Evolutionary conservation across 2,888 invertebrate genomes (phyloP).

Genomic region (Baronia brevicornis): DNA sequence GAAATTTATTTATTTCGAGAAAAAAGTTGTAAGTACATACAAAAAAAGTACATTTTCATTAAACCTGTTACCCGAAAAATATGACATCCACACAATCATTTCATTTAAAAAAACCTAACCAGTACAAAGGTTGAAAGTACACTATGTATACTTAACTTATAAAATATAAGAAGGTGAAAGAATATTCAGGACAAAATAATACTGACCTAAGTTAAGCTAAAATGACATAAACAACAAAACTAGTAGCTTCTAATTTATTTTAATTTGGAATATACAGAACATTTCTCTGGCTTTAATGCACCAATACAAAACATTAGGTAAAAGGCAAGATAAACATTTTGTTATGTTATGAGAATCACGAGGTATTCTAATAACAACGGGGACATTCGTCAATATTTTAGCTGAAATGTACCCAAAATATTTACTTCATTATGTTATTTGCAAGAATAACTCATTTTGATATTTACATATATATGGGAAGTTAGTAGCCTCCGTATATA

Average conservation of each 20-base stretch:
- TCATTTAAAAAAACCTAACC: constrained; percentile 24
- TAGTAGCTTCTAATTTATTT: constrained; percentile 7
- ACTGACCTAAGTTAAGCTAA: constrained; percentile 25
- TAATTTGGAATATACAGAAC: constrained; percentile 6
- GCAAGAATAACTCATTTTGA: no score
- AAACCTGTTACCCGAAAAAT: constrained; percentile 31
- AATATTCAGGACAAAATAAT: constrained; percentile 30
- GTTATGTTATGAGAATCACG: neutral
- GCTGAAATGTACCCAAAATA: neutral
- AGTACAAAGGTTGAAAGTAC: constrained; percentile 22
- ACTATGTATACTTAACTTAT: constrained; percentile 23
- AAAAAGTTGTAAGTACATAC: constrained; percentile 63
- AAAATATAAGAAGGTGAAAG: constrained; percentile 27
- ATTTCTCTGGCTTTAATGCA: constrained; percentile 14
- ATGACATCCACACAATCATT: constrained; percentile 17
- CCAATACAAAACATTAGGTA: constrained; percentile 9
- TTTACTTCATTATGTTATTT: no score
- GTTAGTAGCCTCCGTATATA: no score
- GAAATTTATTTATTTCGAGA: constrained; percentile 57
- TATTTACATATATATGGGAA: no score
- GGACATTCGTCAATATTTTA: constrained; percentile 7
- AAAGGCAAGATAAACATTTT: constrained; percentile 15
- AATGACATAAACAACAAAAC: constrained; percentile 13
- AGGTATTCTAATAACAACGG: constrained; percentile 8
- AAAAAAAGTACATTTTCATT: constrained; percentile 48